These are phyloP conservation scores for Sciurus carolinensis DNA, from an alignment of 2,797 vertebrate species.

Conservation along the genomic window DNA sequence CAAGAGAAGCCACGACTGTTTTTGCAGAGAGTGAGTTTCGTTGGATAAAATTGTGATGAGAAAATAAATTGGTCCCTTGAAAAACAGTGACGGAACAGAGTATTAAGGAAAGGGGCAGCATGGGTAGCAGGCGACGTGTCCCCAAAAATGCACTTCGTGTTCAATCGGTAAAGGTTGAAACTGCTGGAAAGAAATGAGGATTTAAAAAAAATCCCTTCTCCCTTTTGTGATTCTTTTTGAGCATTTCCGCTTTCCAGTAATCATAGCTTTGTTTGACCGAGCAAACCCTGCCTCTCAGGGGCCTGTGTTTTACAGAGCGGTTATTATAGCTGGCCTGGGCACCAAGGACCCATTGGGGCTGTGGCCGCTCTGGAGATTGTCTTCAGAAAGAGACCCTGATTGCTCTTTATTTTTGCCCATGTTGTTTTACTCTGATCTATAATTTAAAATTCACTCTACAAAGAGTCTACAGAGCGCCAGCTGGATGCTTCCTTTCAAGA, in stretches of 20 bases:
- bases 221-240: slow-evolving; percentile 58
- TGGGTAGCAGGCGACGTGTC: not conserved
- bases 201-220: slow-evolving; percentile 60
- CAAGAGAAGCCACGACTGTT: slow-evolving; percentile 44
- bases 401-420: slow-evolving; percentile 88
- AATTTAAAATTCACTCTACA: slow-evolving; percentile 89
- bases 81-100: not conserved
- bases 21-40: slow-evolving; percentile 10
- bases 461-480: slow-evolving; percentile 79
- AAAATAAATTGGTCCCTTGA: slow-evolving; percentile 16
- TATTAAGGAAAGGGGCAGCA: not conserved
- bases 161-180: slow-evolving; percentile 53
- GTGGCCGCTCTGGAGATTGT: slow-evolving; percentile 78
- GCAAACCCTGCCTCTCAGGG: slow-evolving; percentile 70
- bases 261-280: slow-evolving; percentile 83
- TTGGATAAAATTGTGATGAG: not conserved
- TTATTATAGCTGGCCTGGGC: slow-evolving; percentile 87
- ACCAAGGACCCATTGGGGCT: slow-evolving; percentile 80
- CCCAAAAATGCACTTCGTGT: slow-evolving; percentile 53
- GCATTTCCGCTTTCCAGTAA: slow-evolving; percentile 88
- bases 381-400: slow-evolving; percentile 81
- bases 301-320: slow-evolving; percentile 80
- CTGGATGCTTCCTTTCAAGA: slow-evolving; percentile 81
- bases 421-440: slow-evolving; percentile 89
- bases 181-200: slow-evolving; percentile 48